Evolutionary conservation across 1,140 invertebrate species (phyloP).

Genomic region (Listronotus oregonensis): DNA sequence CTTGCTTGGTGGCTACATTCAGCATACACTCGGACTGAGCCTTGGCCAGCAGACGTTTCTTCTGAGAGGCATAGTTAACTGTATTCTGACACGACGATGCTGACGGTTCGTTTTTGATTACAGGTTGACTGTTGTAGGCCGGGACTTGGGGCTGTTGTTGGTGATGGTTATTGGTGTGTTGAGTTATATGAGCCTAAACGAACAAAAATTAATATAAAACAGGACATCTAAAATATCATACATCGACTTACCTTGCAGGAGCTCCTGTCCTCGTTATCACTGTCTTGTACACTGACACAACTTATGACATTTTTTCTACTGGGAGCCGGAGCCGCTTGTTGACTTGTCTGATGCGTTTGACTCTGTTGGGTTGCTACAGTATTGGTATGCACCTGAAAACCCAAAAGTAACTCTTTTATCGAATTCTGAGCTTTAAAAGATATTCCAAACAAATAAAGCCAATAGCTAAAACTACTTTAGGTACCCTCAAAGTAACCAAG

Average conservation of each 20-base stretch:
- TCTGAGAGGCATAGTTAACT: slow-evolving; percentile 69
- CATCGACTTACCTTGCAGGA: slow-evolving; percentile 40
- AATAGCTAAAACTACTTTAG: no score
- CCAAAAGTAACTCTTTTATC: not conserved
- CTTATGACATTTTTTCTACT: slow-evolving; percentile 74
- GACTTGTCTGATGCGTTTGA: slow-evolving; percentile 41
- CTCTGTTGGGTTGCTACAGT: slow-evolving; percentile 28
- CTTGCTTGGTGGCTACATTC: slow-evolving; percentile 57
- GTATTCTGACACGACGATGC: slow-evolving; percentile 32
- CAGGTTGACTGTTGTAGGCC: slow-evolving; percentile 52
- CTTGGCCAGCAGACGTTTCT: slow-evolving; percentile 85
- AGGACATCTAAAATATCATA: not conserved
- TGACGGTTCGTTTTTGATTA: slow-evolving; percentile 63
- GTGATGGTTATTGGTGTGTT: slow-evolving; percentile 53
- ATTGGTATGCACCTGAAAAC: slow-evolving; percentile 34
- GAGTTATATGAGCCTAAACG: slow-evolving; percentile 17
- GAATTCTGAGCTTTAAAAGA: no score
- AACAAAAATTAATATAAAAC: slow-evolving; percentile 9
- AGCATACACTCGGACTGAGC: slow-evolving; percentile 83
- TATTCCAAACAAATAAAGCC: not conserved
- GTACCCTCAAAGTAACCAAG: not conserved
- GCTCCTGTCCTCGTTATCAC: slow-evolving; percentile 74
- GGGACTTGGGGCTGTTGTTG: slow-evolving; percentile 51
- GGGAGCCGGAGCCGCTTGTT: slow-evolving; percentile 1
- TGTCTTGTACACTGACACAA: slow-evolving; percentile 81